These are phyloP conservation scores for Tamandua tetradactyla DNA, from an alignment of 2,797 vertebrate genomes.

Conservation along the genomic window DNA sequence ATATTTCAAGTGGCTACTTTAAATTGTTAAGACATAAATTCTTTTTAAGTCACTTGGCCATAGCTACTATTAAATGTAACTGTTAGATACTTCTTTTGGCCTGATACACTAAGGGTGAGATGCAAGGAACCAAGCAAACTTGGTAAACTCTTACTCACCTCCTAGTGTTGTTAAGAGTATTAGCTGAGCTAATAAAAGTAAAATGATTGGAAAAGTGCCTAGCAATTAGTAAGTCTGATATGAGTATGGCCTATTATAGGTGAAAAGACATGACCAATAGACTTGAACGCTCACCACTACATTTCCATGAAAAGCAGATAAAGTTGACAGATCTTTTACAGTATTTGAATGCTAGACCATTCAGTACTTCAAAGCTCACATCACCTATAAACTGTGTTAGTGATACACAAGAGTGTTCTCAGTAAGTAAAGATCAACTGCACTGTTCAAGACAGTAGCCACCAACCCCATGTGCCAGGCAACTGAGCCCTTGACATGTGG, in stretches of 20 bases:
- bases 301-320: background rate
- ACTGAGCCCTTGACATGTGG: background rate
- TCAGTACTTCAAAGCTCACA: background rate
- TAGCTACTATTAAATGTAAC: background rate
- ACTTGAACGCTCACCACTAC: background rate
- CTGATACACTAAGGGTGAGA: background rate
- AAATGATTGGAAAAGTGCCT: background rate
- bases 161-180: background rate
- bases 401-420: background rate
- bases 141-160: background rate
- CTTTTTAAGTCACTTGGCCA: conserved; percentile 18
- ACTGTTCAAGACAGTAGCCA: background rate
- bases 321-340: background rate
- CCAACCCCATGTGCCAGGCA: background rate
- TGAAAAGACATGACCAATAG: background rate
- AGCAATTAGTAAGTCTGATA: background rate
- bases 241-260: background rate
- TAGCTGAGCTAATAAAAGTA: background rate
- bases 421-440: background rate
- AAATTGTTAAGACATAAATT: background rate
- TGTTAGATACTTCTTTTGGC: conserved; percentile 1
- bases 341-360: background rate
- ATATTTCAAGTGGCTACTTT: background rate
- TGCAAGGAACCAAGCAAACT: background rate
- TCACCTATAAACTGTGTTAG: background rate